A percentile compares a stretch with the other conserved stretches of the same genome.
Conservation (phyloP, 2,113 vertebrate genomes). For the Tichodroma muraria region DNA sequence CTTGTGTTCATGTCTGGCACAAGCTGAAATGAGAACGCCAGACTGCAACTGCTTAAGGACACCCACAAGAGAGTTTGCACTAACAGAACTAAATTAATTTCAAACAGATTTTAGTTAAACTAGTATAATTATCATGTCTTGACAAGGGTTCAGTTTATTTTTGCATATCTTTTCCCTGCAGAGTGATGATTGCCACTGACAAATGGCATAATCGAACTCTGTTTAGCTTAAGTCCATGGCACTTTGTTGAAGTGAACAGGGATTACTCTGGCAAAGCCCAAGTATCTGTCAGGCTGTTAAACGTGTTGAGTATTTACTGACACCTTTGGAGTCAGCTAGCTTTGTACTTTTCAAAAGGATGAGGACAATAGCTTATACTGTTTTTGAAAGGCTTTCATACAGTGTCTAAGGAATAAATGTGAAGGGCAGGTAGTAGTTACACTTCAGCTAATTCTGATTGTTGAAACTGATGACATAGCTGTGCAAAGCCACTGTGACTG, state of each 20-base stretch:
- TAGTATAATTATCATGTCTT: neutral
- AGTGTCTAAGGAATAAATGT: neutral
- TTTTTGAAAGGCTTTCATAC: neutral
- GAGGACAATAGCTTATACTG: neutral
- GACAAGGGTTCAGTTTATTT: neutral
- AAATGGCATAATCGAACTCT: neutral
- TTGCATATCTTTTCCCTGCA: neutral
- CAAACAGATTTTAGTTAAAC: conserved; percentile 16
- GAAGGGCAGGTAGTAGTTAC: neutral
- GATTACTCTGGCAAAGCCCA: neutral
- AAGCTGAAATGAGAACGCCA: neutral
- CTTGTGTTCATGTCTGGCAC: neutral
- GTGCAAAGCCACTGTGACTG: neutral
- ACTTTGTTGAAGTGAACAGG: neutral
- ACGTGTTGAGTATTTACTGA: neutral
- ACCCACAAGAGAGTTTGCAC: neutral
- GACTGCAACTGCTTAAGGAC: neutral
- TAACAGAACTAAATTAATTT: conserved; percentile 10
- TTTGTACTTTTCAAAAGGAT: neutral
- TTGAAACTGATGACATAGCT: neutral
- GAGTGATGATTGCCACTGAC: neutral
- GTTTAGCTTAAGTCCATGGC: neutral
- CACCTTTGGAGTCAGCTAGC: neutral
- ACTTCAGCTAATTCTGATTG: neutral
- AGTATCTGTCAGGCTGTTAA: neutral